A percentile compares a stretch with the other conserved stretches of the same genome.
Conservation (phyloP, 2,113 vertebrate species). For the Triplophysa rosa region DNA sequence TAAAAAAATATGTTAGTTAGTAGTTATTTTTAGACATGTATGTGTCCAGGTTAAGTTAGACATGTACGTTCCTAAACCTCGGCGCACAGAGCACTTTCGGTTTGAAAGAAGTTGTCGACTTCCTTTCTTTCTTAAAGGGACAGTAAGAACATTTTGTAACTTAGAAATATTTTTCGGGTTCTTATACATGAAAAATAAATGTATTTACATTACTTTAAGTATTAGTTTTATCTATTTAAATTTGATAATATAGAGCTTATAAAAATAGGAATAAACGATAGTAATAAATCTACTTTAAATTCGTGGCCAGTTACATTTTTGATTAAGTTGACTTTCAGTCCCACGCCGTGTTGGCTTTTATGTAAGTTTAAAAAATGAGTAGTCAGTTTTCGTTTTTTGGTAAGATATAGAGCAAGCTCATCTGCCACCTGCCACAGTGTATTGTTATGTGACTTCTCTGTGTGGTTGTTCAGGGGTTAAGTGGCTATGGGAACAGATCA, state of each 20-base stretch:
- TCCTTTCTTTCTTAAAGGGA: constrained; percentile 46
- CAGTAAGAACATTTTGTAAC: neutral
- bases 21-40: neutral
- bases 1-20: neutral
- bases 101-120: constrained; percentile 17
- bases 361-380: too few relatives aligned
- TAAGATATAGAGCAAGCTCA: neutral
- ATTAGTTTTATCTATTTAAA: too few relatives aligned
- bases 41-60: neutral
- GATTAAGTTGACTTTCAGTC: too few relatives aligned
- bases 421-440: neutral
- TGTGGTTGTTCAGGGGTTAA: neutral
- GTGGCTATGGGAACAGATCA: neutral
- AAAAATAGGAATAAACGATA: too few relatives aligned
- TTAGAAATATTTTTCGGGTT: too few relatives aligned
- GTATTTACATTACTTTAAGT: too few relatives aligned
- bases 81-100: neutral
- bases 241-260: too few relatives aligned
- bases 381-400: too few relatives aligned
- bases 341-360: too few relatives aligned
- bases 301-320: too few relatives aligned
- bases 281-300: too few relatives aligned
- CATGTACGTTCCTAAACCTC: neutral
- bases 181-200: too few relatives aligned
- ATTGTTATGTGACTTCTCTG: neutral